Evolutionary conservation across 2,888 invertebrate genomes (phyloP).

Genomic region (Chloroclysta siterata): DNA sequence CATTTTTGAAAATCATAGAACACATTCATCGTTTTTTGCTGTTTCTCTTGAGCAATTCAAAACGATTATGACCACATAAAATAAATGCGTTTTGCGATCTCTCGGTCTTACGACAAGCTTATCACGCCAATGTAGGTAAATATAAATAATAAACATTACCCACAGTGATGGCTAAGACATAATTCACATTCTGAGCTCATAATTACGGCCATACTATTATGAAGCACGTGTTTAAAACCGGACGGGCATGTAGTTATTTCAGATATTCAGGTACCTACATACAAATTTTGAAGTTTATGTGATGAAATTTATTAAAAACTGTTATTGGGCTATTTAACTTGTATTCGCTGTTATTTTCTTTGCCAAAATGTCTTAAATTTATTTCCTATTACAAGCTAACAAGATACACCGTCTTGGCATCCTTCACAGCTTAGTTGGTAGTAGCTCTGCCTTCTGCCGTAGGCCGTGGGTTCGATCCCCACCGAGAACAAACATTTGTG

Average conservation of each 20-base stretch:
- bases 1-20: too few species aligned
- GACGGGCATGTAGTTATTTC: constrained; percentile 25
- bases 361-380: too few species aligned
- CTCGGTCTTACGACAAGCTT: background rate
- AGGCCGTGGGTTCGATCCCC: too few species aligned
- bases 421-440: too few species aligned
- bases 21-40: too few species aligned
- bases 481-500: too few species aligned
- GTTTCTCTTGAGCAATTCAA: too few species aligned
- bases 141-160: constrained; percentile 5
- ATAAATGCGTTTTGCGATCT: constrained; percentile 9
- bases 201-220: constrained; percentile 28
- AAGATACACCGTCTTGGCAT: too few species aligned
- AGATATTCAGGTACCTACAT: constrained; percentile 7
- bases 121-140: constrained; percentile 2
- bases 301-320: background rate
- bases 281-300: background rate
- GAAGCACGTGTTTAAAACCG: constrained; percentile 34
- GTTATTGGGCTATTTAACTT: background rate
- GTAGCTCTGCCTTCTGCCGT: too few species aligned
- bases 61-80: background rate
- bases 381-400: too few species aligned
- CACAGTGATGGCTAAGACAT: constrained; percentile 14
- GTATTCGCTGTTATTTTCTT: too few species aligned
- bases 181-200: constrained; percentile 29